Evolutionary conservation across 2,888 invertebrate genomes (phyloP), one percentile per base, ranked within the genome.

Genomic region (Meandrusa payeni): DNA sequence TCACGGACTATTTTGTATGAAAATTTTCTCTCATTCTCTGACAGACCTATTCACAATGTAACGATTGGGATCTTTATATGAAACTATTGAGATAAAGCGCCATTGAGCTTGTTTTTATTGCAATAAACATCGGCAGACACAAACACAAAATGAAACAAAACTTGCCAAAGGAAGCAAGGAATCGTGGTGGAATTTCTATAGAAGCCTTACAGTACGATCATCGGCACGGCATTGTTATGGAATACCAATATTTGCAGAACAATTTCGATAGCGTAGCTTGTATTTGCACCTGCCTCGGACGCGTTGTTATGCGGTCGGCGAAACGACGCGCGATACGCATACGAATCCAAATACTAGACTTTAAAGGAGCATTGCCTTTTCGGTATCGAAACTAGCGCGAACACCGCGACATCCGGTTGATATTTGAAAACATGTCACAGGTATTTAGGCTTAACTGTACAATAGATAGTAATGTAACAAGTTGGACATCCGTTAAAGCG

Each of bases 201-300:
- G 5, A 17, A 29, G 38, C 26, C 28, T 20, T 7, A n/a, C n/a
- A n/a, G n/a, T n/a, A 32, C 3, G 12, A n/a, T 32, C 3, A 29
- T 29, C 15, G n/a, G 12, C 17, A 7, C 17, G 7, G 4, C 26
- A 44, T 43, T 26, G 31, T 31, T 31, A 19, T 11, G 20, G 10
- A 7, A 19, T 28, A 15, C 12, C 12, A 32, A 43, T 38, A 38
- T 32, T 31, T 31, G 37, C 31, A 32, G 20, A 26, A 26, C 6
- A 31, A 20, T 38, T 43, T 37, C 22, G 26, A 43, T 26, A 26
- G 6, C 23, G 31, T 20, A 24, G 20, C 31, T 32, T 32, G 34
- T 44, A 43, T 51, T 58, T 67, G 69, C 77, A 76, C 76, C 72
- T 74, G 76, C 48, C 47, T 31, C 31, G 62, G 63, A 70, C 75